Evolutionary conservation across 2,888 invertebrate species (phyloP).

Genomic region (Chironomus tentans): DNA sequence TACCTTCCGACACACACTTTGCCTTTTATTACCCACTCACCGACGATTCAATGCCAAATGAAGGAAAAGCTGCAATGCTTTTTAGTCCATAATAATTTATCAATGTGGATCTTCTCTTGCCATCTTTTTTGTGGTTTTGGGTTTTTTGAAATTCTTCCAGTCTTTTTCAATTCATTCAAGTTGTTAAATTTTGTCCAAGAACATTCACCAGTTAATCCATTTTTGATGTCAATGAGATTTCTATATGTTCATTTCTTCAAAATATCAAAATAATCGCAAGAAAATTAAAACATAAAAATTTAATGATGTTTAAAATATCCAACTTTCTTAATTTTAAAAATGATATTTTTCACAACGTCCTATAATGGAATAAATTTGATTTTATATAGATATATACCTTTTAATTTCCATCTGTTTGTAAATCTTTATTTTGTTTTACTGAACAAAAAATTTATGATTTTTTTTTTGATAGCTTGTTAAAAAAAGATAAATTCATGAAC

Average conservation of each 20-base stretch:
- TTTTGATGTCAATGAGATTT: not conserved
- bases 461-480: slow-evolving; percentile 19
- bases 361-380: too few relatives aligned
- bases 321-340: not conserved
- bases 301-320: too few relatives aligned
- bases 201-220: not conserved
- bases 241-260: too few relatives aligned
- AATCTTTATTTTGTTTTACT: not conserved
- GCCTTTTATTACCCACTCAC: not conserved
- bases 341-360: not conserved
- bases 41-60: not conserved
- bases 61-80: not conserved
- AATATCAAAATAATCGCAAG: too few relatives aligned
- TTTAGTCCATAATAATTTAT: slow-evolving; percentile 1
- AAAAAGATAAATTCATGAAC: slow-evolving; percentile 26
- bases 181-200: not conserved
- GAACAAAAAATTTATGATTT: not conserved
- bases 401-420: not conserved
- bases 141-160: not conserved
- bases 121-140: not conserved
- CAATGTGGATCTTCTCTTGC: not conserved
- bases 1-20: not conserved
- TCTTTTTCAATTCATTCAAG: too few relatives aligned
- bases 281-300: too few relatives aligned
- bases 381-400: too few relatives aligned